Percentiles rank a stretch among this genome's conserved stretches.
Conservation (phyloP, 2,113 vertebrate genomes). For the Hemibagrus wyckioides region DNA sequence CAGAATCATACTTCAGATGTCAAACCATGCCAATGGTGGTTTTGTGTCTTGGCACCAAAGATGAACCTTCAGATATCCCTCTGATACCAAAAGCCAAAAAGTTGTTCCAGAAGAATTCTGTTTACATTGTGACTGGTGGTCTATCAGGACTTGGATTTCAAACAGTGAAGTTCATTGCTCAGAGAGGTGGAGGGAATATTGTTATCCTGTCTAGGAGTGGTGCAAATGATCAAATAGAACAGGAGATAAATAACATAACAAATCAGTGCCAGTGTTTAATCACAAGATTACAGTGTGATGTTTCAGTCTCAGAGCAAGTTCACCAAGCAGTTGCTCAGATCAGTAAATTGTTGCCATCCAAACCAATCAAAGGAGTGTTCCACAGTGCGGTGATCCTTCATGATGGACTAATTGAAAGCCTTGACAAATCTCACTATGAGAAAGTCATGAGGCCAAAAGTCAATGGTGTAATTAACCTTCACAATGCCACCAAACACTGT, state of each 20-base stretch:
- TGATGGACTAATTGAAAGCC: slow-evolving; percentile 73
- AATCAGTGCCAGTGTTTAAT: slow-evolving; percentile 63
- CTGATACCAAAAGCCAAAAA: slow-evolving; percentile 57
- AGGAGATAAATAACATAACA: slow-evolving; percentile 71
- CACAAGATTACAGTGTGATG: slow-evolving; percentile 75
- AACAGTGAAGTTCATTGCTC: slow-evolving; percentile 81
- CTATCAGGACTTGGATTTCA: slow-evolving; percentile 86
- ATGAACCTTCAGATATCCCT: slow-evolving; percentile 66
- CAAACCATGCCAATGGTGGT: slow-evolving; percentile 65
- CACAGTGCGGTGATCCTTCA: slow-evolving; percentile 83
- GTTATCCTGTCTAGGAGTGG: slow-evolving; percentile 76
- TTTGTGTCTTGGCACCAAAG: slow-evolving; percentile 56
- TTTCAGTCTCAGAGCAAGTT: slow-evolving; percentile 68
- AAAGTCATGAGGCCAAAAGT: slow-evolving; percentile 84
- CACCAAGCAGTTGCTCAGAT: slow-evolving; percentile 70
- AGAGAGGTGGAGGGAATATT: slow-evolving; percentile 76
- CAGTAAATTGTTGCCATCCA: slow-evolving; percentile 65
- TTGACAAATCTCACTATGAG: slow-evolving; percentile 71
- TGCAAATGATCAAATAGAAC: slow-evolving; percentile 65
- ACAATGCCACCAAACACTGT: slow-evolving; percentile 72
- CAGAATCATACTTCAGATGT: slow-evolving; percentile 75
- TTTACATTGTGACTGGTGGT: slow-evolving; percentile 81
- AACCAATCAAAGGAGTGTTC: slow-evolving; percentile 81
- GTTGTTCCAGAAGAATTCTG: slow-evolving; percentile 72
- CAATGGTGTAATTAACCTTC: slow-evolving; percentile 81